Conservation (phyloP, 2,797 vertebrate species). For the Synanceia verrucosa region DNA sequence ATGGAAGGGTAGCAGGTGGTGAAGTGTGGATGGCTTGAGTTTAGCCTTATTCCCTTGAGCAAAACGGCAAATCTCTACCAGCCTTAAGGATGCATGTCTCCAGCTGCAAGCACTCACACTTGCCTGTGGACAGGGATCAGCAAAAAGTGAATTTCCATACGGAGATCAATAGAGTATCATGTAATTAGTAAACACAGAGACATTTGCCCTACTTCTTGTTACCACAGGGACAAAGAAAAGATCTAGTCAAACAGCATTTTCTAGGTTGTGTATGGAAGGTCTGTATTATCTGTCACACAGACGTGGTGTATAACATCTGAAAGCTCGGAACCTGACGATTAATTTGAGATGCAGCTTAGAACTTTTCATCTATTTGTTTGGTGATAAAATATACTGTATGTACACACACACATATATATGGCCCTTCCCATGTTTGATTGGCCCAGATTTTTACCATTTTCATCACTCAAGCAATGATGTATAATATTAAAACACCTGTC, state of each 20-base stretch:
- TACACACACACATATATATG: no score
- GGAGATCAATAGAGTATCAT: constrained; percentile 54
- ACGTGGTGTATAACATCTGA: neutral
- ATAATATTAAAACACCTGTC: neutral
- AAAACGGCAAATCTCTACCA: constrained; percentile 36
- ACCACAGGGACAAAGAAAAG: constrained; percentile 42
- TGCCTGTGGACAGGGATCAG: constrained; percentile 32
- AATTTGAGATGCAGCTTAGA: no score
- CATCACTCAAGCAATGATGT: no score
- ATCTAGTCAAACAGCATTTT: constrained; percentile 38
- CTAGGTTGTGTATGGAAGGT: neutral
- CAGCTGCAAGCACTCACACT: constrained; percentile 26
- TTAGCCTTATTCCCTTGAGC: constrained; percentile 44
- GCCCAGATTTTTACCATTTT: no score
- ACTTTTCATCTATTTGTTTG: no score
- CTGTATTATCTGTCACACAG: neutral
- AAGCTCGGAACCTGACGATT: no score
- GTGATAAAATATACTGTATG: no score
- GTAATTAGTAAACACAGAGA: constrained; percentile 53
- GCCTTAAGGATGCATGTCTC: constrained; percentile 24
- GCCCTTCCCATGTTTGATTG: no score
- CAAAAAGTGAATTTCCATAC: constrained; percentile 58
- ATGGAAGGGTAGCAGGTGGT: constrained; percentile 1
- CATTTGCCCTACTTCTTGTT: constrained; percentile 58
- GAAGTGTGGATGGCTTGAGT: neutral